These are phyloP conservation scores for Haplotaxodon microlepis DNA, from an alignment of 2,113 vertebrate genomes.

Conservation along the genomic window DNA sequence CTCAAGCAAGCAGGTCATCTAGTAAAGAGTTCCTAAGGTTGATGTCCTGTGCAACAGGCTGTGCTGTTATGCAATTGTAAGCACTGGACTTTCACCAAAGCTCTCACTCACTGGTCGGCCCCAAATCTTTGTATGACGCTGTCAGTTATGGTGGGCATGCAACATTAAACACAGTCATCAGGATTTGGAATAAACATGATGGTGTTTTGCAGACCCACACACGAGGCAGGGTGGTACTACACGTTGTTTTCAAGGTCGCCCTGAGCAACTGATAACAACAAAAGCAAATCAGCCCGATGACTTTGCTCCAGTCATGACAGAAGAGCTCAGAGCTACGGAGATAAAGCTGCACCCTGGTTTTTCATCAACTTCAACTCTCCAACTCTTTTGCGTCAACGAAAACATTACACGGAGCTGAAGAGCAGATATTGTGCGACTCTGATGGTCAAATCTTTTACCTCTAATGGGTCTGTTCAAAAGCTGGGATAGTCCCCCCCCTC, in stretches of 20 bases:
- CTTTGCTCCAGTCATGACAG: constrained; percentile 13
- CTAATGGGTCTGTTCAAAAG: not conserved
- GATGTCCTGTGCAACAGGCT: not conserved
- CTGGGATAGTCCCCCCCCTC: not conserved
- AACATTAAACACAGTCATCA: not conserved
- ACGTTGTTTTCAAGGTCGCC: not conserved
- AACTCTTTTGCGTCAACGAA: constrained; percentile 31
- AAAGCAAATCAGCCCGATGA: not conserved
- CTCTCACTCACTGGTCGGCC: not conserved
- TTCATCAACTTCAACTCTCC: constrained; percentile 15
- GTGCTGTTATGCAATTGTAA: not conserved
- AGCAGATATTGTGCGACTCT: not conserved
- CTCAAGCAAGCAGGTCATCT: not conserved
- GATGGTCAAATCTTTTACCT: not conserved
- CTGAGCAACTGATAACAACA: not conserved
- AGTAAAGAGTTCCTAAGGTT: constrained; percentile 26
- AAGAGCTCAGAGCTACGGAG: not conserved
- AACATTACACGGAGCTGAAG: not conserved
- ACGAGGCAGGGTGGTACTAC: not conserved
- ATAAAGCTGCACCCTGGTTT: constrained; percentile 17
- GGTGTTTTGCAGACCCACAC: not conserved
- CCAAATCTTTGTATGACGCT: not conserved
- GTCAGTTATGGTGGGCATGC: not conserved
- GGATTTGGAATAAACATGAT: not conserved
- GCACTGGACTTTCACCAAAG: not conserved